Conservation (phyloP, 2,797 vertebrate species). For the Glossophaga mutica region DNA sequence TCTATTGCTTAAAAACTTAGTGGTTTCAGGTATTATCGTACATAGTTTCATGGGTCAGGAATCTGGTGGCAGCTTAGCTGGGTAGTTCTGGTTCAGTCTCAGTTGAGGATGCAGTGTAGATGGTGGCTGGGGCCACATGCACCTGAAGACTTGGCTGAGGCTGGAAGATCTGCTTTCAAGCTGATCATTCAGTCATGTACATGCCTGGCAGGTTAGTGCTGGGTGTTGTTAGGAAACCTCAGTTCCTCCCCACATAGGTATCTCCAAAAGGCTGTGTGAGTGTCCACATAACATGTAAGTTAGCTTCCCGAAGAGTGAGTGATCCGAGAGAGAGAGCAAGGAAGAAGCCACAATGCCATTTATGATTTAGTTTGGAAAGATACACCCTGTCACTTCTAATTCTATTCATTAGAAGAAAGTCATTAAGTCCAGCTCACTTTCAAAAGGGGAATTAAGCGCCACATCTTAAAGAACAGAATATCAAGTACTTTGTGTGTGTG, state of each 20-base stretch:
- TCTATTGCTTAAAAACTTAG: background rate
- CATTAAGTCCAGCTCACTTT: background rate
- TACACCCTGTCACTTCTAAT: background rate
- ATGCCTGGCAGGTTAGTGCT: background rate
- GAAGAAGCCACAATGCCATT: background rate
- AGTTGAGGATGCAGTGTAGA: background rate
- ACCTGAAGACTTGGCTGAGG: background rate
- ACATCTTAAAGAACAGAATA: background rate
- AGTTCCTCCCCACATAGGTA: background rate
- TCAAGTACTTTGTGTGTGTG: background rate
- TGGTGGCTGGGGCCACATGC: background rate
- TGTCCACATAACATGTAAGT: background rate
- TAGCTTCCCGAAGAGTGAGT: background rate
- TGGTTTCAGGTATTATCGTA: background rate
- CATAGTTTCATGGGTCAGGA: background rate
- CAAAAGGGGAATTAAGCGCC: background rate
- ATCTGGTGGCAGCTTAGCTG: background rate
- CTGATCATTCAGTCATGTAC: background rate
- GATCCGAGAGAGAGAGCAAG: background rate
- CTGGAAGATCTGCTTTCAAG: background rate
- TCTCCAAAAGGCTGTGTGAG: background rate
- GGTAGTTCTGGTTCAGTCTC: background rate
- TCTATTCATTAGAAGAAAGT: slow-evolving; percentile 15
- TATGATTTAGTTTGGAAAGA: background rate
- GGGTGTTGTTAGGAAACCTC: background rate